These are phyloP conservation scores for Peromyscus polionotus DNA, from an alignment of 2,113 vertebrate genomes.

Conservation along the genomic window DNA sequence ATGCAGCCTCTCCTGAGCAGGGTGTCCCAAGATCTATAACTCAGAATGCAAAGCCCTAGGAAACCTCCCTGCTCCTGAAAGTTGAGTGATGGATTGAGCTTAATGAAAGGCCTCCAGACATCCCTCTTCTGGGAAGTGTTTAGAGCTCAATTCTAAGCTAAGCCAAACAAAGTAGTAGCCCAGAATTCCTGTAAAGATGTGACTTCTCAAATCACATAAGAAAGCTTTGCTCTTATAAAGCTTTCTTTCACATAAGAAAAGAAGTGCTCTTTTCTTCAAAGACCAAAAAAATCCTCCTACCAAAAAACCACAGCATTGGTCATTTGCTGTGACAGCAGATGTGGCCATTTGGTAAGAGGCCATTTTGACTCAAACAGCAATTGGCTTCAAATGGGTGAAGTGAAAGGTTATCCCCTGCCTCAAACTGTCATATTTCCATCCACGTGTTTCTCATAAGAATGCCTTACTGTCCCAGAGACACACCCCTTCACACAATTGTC, in stretches of 20 bases:
- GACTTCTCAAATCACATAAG: background rate
- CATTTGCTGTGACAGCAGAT: background rate
- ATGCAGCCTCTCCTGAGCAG: background rate
- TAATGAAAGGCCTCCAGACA: background rate
- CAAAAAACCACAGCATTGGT: background rate
- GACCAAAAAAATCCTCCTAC: background rate
- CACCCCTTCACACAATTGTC: background rate
- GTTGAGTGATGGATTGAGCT: background rate
- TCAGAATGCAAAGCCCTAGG: background rate
- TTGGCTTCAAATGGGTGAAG: background rate
- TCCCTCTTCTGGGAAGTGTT: background rate
- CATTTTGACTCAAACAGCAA: background rate
- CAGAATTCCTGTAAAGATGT: background rate
- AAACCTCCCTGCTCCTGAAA: background rate
- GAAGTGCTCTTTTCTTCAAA: background rate
- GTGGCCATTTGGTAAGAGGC: background rate
- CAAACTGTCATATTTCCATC: background rate
- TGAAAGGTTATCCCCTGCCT: background rate
- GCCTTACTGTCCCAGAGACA: background rate
- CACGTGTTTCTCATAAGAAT: background rate
- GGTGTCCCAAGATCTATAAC: fast-evolving
- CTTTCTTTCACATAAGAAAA: background rate
- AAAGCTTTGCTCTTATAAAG: background rate
- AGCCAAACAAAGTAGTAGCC: background rate
- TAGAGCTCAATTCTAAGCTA: background rate